Conservation (phyloP, 2,113 vertebrate genomes). For the Crypturellus undulatus region DNA sequence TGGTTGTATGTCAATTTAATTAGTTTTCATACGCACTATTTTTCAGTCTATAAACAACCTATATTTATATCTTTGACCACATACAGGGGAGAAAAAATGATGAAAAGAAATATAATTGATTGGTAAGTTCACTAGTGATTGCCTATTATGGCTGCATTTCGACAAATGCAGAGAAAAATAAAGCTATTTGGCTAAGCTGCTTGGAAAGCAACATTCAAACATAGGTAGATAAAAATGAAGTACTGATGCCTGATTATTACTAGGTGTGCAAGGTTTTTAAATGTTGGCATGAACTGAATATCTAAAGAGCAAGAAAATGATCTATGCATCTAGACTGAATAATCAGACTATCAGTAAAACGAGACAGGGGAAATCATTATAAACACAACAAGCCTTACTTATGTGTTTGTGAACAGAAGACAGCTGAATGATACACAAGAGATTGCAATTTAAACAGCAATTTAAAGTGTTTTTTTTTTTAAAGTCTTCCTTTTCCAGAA, state of each 20-base stretch:
- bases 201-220: neutral
- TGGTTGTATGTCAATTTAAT: neutral
- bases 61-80: neutral
- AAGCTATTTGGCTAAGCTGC: neutral
- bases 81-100: neutral
- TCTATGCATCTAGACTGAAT: constrained; percentile 17
- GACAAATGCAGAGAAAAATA: neutral
- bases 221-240: neutral
- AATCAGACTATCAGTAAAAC: neutral
- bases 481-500: neutral
- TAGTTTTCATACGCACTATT: neutral
- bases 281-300: neutral
- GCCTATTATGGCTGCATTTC: neutral
- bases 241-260: neutral
- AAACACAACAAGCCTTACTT: neutral
- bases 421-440: neutral
- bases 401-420: neutral
- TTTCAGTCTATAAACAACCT: neutral
- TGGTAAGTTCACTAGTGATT: neutral
- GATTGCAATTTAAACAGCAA: neutral
- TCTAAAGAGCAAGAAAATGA: neutral
- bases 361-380: neutral
- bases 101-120: neutral
- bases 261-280: neutral
- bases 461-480: neutral